Evolutionary conservation across 2,113 vertebrate genomes (phyloP), one percentile per base, ranked within the genome.

Genomic region (Sebastes fasciatus): DNA sequence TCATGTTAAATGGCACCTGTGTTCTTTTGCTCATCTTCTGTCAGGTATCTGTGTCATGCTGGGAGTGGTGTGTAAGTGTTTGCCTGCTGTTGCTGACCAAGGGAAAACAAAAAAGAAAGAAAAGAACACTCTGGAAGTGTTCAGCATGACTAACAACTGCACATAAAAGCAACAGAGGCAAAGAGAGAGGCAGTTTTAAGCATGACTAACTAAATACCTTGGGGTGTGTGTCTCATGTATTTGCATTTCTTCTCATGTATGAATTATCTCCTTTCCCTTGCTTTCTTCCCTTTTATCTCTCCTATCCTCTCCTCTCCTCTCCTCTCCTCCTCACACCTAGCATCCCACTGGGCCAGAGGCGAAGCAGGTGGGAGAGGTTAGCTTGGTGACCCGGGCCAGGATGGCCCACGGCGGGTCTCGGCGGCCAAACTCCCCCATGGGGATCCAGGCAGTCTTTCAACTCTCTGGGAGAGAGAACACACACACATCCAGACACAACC

Each of bases 161-260:
- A 74, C 5, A 1, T 62, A 45, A 74, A 66, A 43, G 9, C 74
- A 70, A 61, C 7, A 52, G 67, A 78, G 42, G 5, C 23, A 74
- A 4, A 42, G 51, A 82, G 65, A 63, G 49, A 40, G 42, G 8
- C 26, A 26, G 34, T 48, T 84, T 72, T 21, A 73, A 75, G 52
- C 80, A 54, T 76, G 74, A 86, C 51, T 79, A 74, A 80, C 65
- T 62, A 40, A 71, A 48, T 51, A 80, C 77, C 79, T 76, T 4
- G n/a, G 73, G 71, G 65, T 79, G 48, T 76, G 62, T 26, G 54
- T 80, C 78, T 77, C 83, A 77, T 80, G 63, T 76, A 85, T 85
- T 79, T 82, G 74, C 49, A 63, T 88, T 88, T 89, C 46, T 74
- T 72, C 70, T 88, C 75, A 74, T 87, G n/a, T 78, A 65, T 71